Evolutionary conservation across 2,797 vertebrate genomes (phyloP), one percentile per base, ranked within the genome.

Genomic region (Cephalopachus bancanus): DNA sequence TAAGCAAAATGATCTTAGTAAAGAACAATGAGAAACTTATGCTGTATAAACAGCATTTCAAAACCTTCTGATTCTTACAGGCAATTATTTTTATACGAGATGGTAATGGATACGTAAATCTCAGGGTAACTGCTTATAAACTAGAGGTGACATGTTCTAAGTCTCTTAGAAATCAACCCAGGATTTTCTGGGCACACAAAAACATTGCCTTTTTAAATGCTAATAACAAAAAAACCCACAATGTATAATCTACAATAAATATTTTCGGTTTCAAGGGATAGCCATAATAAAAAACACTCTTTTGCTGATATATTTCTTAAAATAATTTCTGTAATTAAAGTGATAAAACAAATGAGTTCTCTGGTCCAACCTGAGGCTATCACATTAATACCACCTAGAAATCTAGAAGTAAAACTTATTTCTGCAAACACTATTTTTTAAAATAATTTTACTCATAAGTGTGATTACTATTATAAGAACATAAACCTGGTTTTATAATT

Each of bases 81-180:
- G 37, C 28, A 92, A 76, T 83, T 96, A 80, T 78, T 94, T 93
- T 83, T 79, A 84, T 53, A 88, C 57, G 49, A 91, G 33, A 80
- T 86, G 37, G 20, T 33, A 87, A 9, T 28, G 24, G 53, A 53
- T 30, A 91, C 17, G 17, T 74, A 92, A 81, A 59, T 85, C 44
- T 94, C 19, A 15, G 62, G 67, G 19, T 5, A 79, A 78, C 10
- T 33, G 20, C 55, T 84, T 67, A 87, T 57, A 72, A 95, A 89
- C 3, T 30, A 91, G 78, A 81, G 33, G 4, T 89, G 69, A 24
- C n/a, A 88, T 72, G 51, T 44, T 95, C n/a, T 92, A 87, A 81
- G n/a, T 81, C 59, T 95, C 79, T 94, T 96, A 55, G 44, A 92
- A 94, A 93, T 86, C 64, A 96, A 89, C n/a, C 28, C 30, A 96